Base-by-base conservation (phyloP, 1,140 invertebrate genomes). In the Oreohelix idahoensis region DNA sequence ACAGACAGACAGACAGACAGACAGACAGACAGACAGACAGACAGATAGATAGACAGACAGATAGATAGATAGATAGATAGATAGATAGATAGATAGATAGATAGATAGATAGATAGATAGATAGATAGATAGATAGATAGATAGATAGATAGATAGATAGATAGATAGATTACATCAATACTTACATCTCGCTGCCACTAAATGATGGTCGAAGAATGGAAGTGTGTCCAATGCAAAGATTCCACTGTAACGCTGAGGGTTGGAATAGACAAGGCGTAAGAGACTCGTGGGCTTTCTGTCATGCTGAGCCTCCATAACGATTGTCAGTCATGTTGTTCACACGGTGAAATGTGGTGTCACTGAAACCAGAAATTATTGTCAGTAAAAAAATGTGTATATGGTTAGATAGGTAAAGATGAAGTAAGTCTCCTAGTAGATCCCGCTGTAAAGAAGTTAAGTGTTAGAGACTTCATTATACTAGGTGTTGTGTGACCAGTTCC, bases 181-280 rank as follows among this genome's bases (percentile, higher is more conserved):
- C 75, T 77, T 36, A 77, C 75, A 77, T 53, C 29, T 49, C 1
- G 75, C 51, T 1, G 75, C 49, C 29, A 49, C 15, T 13, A 49
- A 26, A 26, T 42, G 71, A 53, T 38, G 51, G 45, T 77, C 45
- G 36, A 53, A 51, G 23, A 77, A 77, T 26, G 45, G 29, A 17
- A 45, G 51, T 35, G 5, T 29, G 42, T 77, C 75, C 8, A 49
- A n/a, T 11, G 51, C 75, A n/a, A 77, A 77, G 75, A 77, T 77
- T 4, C 75, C 75, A n/a, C 75, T 77, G 75, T 77, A 77, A 11
- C 75, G 39, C 15, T 77, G 75, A 32, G 75, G 51, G 75, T 49
- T 77, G 42, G 75, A 77, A 45, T 77, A 77, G 49, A 58, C 75
- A 1, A 77, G 49, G 1, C 49, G 29, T 53, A 77, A 35, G 1